Base-by-base conservation (phyloP, 1,140 invertebrate genomes). In the Anagrus nilaparvatae region DNA sequence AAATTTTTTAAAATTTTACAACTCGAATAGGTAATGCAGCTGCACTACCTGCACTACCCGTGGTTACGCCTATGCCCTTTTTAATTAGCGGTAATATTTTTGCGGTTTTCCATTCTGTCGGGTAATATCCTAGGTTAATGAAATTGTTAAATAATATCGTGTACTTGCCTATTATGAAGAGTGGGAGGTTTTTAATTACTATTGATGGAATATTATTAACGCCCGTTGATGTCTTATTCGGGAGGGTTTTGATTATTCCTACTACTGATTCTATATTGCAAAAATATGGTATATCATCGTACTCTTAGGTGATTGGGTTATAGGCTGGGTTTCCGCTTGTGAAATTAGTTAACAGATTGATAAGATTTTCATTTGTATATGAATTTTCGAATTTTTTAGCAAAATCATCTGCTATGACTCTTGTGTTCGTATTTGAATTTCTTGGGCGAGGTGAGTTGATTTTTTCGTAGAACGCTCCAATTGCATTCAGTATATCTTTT, bases 131-230 rank as follows among this genome's bases (percentile, higher is more conserved):
- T 7, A 23, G 21, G 14, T 40, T 40, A 2, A 40, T 5, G n/a
- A 17, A 31, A 16, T 40, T 40, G 12, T 40, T 40, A 21, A 30
- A 40, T 5, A 40, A 16, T 12, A 31, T 40, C 8, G 18, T 40
- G 5, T 31, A 40, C 3, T 18, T 13, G 9, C 7, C 10, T 4
- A 40, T 40, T 2, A 31, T 21, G 3, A 2, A 14, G 2, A 9
- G 24, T 4, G 38, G 28, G 7, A 40, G 18, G n/a, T 40, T 27
- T 16, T 40, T 40, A 3, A 40, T 10, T 2, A 31, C 18, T 5
- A 40, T 40, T 31, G 38, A 28, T 4, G 38, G 38, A 7, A 34
- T 34, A 7, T 14, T 17, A 17, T 40, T 28, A 5, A 40, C 8
- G 3, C 38, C 38, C 13, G 27, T 7, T 4, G 38, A 40, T 2